These are phyloP conservation scores for Fulica atra DNA, from an alignment of 2,113 vertebrate genomes.

Conservation along the genomic window DNA sequence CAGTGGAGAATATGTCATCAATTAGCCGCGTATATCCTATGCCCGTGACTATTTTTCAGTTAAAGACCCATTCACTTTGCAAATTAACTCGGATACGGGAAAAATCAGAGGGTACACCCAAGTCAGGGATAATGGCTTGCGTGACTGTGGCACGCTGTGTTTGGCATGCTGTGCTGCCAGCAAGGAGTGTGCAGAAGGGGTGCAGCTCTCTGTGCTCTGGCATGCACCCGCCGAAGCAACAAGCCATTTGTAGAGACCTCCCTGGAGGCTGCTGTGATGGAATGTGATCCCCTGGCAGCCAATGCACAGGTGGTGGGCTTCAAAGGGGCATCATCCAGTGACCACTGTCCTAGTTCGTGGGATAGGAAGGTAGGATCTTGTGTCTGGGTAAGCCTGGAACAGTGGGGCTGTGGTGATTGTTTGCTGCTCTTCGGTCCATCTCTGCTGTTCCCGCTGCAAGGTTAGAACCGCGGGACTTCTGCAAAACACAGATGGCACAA, in stretches of 20 bases:
- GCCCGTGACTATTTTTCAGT: neutral
- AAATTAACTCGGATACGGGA: neutral
- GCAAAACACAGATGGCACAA: neutral
- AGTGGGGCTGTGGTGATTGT: neutral
- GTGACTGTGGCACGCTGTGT: neutral
- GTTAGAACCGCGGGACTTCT: neutral
- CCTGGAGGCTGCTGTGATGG: neutral
- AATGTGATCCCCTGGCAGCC: neutral
- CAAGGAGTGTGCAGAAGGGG: neutral
- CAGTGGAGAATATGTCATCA: neutral
- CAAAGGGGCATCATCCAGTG: neutral
- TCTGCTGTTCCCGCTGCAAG: neutral
- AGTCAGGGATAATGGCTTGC: neutral
- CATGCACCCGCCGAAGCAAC: neutral
- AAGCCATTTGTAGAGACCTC: neutral
- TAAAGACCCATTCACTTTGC: neutral
- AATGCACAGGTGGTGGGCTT: neutral
- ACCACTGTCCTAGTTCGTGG: neutral
- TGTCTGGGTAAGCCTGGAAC: neutral
- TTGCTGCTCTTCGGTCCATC: neutral
- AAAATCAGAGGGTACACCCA: neutral
- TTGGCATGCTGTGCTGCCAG: neutral
- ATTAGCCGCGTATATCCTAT: neutral
- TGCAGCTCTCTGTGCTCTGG: neutral
- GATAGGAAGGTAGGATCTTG: neutral